A percentile compares a stretch with the other conserved stretches of the same genome.
Conservation (phyloP, 2,113 vertebrate species). For the Laticauda laticaudata region DNA sequence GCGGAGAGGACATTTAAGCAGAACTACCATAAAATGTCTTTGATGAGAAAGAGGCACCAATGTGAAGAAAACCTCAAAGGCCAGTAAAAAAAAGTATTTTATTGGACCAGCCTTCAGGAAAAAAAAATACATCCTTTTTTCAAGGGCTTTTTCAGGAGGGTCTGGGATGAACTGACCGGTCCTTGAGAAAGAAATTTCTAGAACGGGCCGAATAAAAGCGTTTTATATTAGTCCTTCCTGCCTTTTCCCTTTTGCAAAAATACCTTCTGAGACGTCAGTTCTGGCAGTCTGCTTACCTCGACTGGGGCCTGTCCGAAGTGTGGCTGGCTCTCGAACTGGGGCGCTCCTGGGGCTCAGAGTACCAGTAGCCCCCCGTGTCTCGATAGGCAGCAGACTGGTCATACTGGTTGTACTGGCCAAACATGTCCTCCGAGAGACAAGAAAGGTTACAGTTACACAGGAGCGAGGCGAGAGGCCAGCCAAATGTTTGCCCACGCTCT, state of each 20-base stretch:
- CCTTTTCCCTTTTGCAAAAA: neutral
- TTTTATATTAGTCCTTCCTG: too few species aligned
- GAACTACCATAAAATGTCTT: neutral
- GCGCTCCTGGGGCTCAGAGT: conserved; percentile 74
- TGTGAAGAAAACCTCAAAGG: neutral
- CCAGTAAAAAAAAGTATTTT: neutral
- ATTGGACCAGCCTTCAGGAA: neutral
- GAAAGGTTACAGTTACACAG: neutral
- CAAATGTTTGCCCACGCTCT: too few species aligned
- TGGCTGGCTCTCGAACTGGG: conserved; percentile 90
- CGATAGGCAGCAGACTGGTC: conserved; percentile 68
- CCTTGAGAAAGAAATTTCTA: neutral
- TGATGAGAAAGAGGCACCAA: neutral
- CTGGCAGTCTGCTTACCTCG: conserved; percentile 72
- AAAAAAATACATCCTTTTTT: neutral
- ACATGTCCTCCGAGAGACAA: conserved; percentile 74
- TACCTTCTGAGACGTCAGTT: too few species aligned
- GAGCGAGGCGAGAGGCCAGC: neutral
- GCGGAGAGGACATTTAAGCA: neutral
- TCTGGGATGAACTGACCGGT: neutral
- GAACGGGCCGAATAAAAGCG: neutral
- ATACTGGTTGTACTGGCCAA: conserved; percentile 74
- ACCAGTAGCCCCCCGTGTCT: conserved; percentile 73
- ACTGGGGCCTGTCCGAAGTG: conserved; percentile 86
- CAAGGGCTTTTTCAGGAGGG: neutral